Conservation (phyloP, 2,797 vertebrate species). For the Myoxocephalus aenaeus region DNA sequence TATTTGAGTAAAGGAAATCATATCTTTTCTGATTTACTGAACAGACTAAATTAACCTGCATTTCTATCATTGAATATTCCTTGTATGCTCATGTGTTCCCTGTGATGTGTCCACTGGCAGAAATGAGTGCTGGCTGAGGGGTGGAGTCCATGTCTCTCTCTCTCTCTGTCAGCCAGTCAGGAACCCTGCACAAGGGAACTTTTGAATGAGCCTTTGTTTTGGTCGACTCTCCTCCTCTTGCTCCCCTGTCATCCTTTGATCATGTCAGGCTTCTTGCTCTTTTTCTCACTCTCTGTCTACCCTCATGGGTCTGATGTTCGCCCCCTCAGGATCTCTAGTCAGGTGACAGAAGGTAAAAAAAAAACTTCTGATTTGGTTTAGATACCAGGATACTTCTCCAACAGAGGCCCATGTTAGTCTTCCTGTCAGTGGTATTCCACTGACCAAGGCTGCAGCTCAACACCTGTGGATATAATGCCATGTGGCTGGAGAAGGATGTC, state of each 20-base stretch:
- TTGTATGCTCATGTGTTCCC: conserved; percentile 49
- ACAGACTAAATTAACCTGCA: conserved; percentile 1
- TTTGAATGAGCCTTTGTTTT: conserved; percentile 83
- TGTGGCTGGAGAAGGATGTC: conserved; percentile 58
- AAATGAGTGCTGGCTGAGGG: conserved; percentile 67
- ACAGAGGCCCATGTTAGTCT: conserved; percentile 52
- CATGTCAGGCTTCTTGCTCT: conserved; percentile 63
- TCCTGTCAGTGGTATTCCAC: conserved; percentile 45
- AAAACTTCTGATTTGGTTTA: conserved; percentile 58
- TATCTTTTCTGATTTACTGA: not conserved
- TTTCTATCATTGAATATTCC: conserved; percentile 11
- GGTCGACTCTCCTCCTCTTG: conserved; percentile 80
- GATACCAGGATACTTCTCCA: conserved; percentile 49
- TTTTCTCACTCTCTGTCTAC: conserved; percentile 58
- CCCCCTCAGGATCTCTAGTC: conserved; percentile 50
- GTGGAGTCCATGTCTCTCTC: conserved; percentile 73
- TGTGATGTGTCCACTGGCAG: conserved; percentile 71
- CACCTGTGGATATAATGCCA: conserved; percentile 69
- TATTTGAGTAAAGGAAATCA: not conserved
- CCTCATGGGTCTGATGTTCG: conserved; percentile 62
- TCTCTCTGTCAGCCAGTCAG: conserved; percentile 66
- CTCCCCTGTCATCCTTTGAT: conserved; percentile 86
- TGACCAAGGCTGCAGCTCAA: conserved; percentile 62
- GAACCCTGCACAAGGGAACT: conserved; percentile 71
- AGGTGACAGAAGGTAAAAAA: conserved; percentile 78